phyloP scores from a whole-genome alignment of 2,797 vertebrate genomes.

The Varecia variegata region DNA sequence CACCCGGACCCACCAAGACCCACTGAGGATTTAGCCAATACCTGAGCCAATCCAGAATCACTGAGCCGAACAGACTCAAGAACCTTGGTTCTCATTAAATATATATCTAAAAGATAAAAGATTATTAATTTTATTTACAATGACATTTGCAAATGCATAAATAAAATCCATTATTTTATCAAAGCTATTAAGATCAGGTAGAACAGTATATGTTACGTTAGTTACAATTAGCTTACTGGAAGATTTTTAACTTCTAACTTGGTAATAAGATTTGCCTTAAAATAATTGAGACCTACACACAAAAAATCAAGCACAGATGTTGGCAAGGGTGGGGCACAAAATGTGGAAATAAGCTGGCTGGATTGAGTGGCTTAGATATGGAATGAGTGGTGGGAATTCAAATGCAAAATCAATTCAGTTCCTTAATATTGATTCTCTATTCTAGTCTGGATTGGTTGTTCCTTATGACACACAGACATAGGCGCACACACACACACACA shows the following conservation, averaged over 20 bases:
- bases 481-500: neutral
- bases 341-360: neutral
- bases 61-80: neutral
- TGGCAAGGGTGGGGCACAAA: neutral
- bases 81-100: neutral
- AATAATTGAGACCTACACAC: neutral
- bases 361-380: too few relatives aligned
- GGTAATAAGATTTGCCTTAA: neutral
- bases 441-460: neutral
- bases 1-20: neutral
- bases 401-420: neutral
- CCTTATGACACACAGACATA: neutral
- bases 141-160: neutral
- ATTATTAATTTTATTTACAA: neutral
- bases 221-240: neutral
- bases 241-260: neutral
- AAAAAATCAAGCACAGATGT: neutral
- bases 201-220: neutral
- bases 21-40: neutral
- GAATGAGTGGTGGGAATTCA: neutral
- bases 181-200: neutral
- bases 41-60: neutral
- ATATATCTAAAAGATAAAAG: neutral
- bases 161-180: neutral
- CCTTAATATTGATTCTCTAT: neutral